Base-by-base conservation (phyloP, 2,888 invertebrate species). In the Horisme vitalbata region DNA sequence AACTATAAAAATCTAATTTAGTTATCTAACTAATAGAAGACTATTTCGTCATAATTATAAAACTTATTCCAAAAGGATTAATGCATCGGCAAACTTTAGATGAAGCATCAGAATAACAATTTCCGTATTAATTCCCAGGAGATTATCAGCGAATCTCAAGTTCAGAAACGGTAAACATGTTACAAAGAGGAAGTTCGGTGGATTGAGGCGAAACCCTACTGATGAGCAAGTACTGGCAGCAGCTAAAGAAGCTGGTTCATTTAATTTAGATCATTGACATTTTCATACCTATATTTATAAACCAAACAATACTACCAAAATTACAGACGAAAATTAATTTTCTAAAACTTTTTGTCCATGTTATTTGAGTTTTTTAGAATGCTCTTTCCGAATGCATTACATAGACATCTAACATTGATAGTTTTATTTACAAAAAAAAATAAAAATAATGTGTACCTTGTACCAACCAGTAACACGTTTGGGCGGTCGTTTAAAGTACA, bases 181-280 rank as follows among this genome's bases (percentile, higher is more conserved):
- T 73, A 67, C 68, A 54, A 65, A 54, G 79, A 63, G 67, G 71
- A 85, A 85, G 79, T 85, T 83, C 69, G 68, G 62, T 71, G 68
- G 75, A 79, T 83, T 75, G 77, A 71, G 63, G 72, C 65, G 69
- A 78, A 71, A 71, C 71, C 68, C 65, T 62, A 65, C 66, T 75
- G 73, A 77, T 75, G 75, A 75, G 71, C 62, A 59, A 68, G 67
- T 66, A 36, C 26, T n/a, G n/a, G 10, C 4, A n/a, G 30, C 5
- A 7, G 2, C 4, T 13, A 3, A 7, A 9, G 12, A 41, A 36
- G 32, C 35, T 41, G 27, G 21, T 4, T 15, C 18, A 23, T 27
- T 18, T 35, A 5, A 1, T 4, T n/a, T 23, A 8, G 3, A n/a
- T 26, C 15, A 15, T 11, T 5, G 12, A 8, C 2, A n/a, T n/a